Evolutionary conservation across 1,140 invertebrate genomes (phyloP).

Genomic region (Proctacanthus coquilletti): DNA sequence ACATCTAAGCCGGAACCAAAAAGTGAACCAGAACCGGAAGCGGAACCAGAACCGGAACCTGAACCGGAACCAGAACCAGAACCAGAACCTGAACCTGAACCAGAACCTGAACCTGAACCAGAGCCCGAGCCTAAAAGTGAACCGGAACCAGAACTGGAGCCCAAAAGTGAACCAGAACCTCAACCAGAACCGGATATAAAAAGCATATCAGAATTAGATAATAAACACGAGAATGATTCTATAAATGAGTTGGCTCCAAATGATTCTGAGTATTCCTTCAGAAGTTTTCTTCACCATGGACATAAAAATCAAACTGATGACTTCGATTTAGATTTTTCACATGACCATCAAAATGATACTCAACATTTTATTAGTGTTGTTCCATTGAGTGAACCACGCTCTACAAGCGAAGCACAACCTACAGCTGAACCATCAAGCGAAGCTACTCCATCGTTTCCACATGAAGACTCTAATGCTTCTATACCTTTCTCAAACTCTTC

Average conservation of each 20-base stretch:
- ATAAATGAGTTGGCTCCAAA: conserved; percentile 11
- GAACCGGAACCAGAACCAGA: conserved; percentile 17
- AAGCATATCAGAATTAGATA: neutral
- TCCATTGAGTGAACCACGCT: too few relatives aligned
- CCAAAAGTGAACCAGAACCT: conserved; percentile 18
- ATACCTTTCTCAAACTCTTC: too few relatives aligned
- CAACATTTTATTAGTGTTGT: too few relatives aligned
- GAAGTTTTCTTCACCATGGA: too few relatives aligned
- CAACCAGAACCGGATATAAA: conserved; percentile 14
- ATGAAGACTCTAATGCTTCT: too few relatives aligned
- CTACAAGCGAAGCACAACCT: too few relatives aligned
- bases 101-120: conserved; percentile 12
- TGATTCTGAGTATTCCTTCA: neutral
- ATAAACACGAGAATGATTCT: conserved; percentile 22
- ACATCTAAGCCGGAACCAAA: conserved; percentile 21
- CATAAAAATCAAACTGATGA: too few relatives aligned
- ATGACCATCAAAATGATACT: too few relatives aligned
- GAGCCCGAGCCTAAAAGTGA: conserved; percentile 8
- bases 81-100: conserved; percentile 19
- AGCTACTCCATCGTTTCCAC: too few relatives aligned
- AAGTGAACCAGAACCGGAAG: conserved; percentile 23
- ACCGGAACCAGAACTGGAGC: conserved; percentile 11
- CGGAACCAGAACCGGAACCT: conserved; percentile 25
- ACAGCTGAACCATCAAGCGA: conserved; percentile 19
- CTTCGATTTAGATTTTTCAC: too few relatives aligned